phyloP scores from a whole-genome alignment of 2,113 vertebrate genomes.

The Melanerpes aurifrons region DNA sequence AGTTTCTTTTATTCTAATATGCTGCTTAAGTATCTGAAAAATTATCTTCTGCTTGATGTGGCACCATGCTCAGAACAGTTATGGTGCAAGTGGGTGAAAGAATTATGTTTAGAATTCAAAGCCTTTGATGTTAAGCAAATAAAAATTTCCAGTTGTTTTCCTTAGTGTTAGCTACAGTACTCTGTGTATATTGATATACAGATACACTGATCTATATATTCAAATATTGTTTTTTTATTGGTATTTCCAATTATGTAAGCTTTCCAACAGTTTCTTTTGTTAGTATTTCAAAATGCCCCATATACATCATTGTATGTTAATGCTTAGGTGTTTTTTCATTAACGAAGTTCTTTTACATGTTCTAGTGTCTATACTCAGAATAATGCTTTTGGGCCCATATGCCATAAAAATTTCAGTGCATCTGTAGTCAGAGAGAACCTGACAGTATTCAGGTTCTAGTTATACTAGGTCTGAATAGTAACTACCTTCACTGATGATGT shows the following conservation, averaged over 20 bases:
- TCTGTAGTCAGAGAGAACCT: background rate
- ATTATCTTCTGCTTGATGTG: background rate
- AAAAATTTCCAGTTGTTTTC: background rate
- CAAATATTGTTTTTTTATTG: background rate
- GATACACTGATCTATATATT: background rate
- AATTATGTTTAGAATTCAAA: background rate
- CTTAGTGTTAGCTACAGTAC: background rate
- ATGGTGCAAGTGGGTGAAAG: background rate
- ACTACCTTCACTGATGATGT: accelerated
- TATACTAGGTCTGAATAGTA: background rate
- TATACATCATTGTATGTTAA: background rate
- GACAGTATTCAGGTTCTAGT: accelerated
- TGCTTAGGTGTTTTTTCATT: background rate
- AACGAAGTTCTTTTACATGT: background rate
- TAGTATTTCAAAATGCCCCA: background rate
- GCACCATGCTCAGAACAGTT: background rate
- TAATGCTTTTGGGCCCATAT: background rate
- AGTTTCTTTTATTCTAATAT: background rate
- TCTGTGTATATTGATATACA: background rate
- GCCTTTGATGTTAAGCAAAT: background rate
- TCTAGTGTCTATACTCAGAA: background rate
- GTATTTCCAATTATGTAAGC: background rate
- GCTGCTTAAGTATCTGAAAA: background rate
- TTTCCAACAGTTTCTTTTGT: background rate
- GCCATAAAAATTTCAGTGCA: background rate